Base-by-base conservation (phyloP, 2,888 invertebrate genomes). In the Ceraclea dissimilis region DNA sequence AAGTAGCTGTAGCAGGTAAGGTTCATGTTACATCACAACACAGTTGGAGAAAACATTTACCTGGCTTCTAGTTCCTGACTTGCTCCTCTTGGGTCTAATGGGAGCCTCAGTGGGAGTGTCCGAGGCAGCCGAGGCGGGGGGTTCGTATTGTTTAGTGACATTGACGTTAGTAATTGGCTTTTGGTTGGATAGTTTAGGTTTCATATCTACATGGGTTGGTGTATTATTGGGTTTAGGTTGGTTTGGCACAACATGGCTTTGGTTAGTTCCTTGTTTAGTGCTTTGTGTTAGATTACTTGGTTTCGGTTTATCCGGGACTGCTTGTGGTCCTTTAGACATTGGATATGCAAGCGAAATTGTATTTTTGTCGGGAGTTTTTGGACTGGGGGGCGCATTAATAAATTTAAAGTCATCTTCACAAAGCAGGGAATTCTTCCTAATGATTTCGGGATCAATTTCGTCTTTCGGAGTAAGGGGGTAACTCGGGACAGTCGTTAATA, bases 31-130 rank as follows among this genome's bases (percentile, higher is more conserved):
- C 18, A 46, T 46, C 18, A 46, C 16, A 19, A 19, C 33, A 62
- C 62, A 62, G 20, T 58, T 62, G 18, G 46, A 46, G 46, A 56
- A 48, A 26, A 53, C 51, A 51, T 60, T 62, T 62, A 62, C 62
- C 62, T 62, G 62, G 55, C 62, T 62, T 71, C 76, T 73, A 63
- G 75, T 69, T 63, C 76, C 73, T 51, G 77, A 76, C 70, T 76
- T 77, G 64, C 76, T 76, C 64, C 78, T 67, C 58, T 74, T 75
- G 58, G 78, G 78, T 68, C 78, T 78, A 39, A 76, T 69, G 44
- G 78, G 73, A 64, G 34, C 61, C 19, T 61, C 58, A 21, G 59
- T 50, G n/a, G 58, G 34, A 11, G 48, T 49, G 31, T 52, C 46
- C 39, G 19, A 43, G 44, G 65, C 61, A n/a, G 4, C 13, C 13